phyloP scores from a whole-genome alignment of 1,140 invertebrate species.

The Temnothorax curvispinosus region DNA sequence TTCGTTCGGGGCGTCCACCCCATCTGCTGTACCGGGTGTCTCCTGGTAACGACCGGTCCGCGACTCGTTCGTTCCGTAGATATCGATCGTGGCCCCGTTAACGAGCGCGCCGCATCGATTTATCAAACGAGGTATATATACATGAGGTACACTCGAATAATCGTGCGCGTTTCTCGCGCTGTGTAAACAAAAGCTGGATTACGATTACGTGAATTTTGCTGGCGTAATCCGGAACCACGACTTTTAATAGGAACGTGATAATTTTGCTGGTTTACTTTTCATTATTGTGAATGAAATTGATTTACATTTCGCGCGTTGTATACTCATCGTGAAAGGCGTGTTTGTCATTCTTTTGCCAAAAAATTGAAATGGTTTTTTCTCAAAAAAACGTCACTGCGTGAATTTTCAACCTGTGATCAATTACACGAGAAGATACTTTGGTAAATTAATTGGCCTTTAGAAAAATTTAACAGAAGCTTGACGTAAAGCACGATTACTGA shows the following conservation, averaged over 20 bases:
- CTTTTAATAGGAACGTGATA: not conserved
- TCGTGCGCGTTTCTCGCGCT: not conserved
- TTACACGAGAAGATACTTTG: not conserved
- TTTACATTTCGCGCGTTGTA: not conserved
- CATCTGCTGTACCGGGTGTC: slow-evolving; percentile 65
- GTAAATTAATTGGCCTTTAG: not conserved
- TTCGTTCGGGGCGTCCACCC: slow-evolving; percentile 60
- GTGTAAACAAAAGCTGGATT: not conserved
- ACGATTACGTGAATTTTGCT: not conserved
- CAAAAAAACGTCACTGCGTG: not conserved
- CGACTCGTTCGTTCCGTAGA: slow-evolving; percentile 40
- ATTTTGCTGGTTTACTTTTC: not conserved
- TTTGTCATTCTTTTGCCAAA: not conserved
- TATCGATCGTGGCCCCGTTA: slow-evolving; percentile 71
- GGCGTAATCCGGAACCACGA: not conserved
- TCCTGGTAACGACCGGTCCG: slow-evolving; percentile 72
- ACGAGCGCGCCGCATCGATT: slow-evolving; percentile 63
- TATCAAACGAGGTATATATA: slow-evolving; percentile 6
- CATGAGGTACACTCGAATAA: not conserved
- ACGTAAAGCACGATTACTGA: not conserved
- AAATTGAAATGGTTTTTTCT: not conserved
- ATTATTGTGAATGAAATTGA: not conserved
- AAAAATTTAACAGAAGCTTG: not conserved
- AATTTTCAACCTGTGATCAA: not conserved
- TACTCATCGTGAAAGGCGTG: not conserved